These are phyloP conservation scores for Ypsolopha sequella DNA, from an alignment of 2,888 invertebrate species.

Conservation along the genomic window DNA sequence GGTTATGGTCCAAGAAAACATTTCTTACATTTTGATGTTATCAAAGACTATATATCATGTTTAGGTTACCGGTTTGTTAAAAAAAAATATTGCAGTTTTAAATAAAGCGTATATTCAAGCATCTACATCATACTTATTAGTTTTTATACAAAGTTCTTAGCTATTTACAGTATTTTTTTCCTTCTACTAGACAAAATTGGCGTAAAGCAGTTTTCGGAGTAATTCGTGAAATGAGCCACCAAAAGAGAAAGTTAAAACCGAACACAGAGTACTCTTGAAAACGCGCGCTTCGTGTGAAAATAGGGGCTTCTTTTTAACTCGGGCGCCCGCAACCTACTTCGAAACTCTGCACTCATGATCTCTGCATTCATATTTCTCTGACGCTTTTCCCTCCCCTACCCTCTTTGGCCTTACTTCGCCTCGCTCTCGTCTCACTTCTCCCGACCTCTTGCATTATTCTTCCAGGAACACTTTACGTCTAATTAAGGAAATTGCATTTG, in stretches of 20 bases:
- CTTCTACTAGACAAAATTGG: too few species aligned
- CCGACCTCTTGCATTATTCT: constrained; percentile 38
- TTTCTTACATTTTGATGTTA: too few species aligned
- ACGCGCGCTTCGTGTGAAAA: neutral
- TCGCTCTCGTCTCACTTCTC: constrained; percentile 16
- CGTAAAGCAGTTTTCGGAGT: too few species aligned
- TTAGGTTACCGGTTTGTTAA: too few species aligned
- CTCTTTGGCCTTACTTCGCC: constrained; percentile 8
- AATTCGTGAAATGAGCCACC: too few species aligned
- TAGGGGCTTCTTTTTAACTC: neutral
- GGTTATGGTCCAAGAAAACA: too few species aligned
- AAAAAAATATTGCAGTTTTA: too few species aligned
- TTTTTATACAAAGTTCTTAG: too few species aligned
- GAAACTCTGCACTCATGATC: constrained; percentile 1
- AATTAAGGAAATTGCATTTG: constrained; percentile 53
- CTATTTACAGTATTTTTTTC: too few species aligned
- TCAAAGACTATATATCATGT: too few species aligned
- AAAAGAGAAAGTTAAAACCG: neutral
- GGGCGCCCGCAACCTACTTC: neutral
- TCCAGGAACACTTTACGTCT: constrained; percentile 39
- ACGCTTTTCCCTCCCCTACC: neutral
- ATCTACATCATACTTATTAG: too few species aligned
- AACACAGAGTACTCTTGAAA: neutral
- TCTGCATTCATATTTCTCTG: constrained; percentile 1
- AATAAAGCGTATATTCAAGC: too few species aligned